Evolutionary conservation across 2,888 invertebrate genomes (phyloP).

Genomic region (Hydrotaea cyrtoneurina): DNA sequence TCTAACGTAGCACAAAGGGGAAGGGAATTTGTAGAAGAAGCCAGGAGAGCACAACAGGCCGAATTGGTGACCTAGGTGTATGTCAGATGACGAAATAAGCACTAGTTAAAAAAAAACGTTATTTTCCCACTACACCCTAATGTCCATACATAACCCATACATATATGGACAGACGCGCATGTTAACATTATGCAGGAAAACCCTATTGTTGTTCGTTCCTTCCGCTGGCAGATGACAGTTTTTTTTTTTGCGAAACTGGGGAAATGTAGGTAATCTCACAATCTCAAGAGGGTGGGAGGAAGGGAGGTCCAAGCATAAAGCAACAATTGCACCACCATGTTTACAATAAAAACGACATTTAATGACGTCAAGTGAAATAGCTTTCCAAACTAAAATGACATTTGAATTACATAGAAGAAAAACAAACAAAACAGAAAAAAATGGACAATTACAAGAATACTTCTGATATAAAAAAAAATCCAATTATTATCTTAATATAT

Average conservation of each 20-base stretch:
- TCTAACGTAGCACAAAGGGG: no score
- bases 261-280: slow-evolving; percentile 22
- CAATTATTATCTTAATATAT: slow-evolving; percentile 1
- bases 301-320: neutral
- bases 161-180: neutral
- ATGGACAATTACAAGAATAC: slow-evolving; percentile 11
- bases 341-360: slow-evolving; percentile 16
- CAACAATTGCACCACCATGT: neutral
- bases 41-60: no score
- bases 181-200: neutral
- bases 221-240: slow-evolving; percentile 8
- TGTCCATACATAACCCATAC: neutral
- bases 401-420: neutral
- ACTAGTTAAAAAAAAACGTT: no score
- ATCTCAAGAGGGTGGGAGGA: neutral
- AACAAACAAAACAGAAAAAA: neutral
- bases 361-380: slow-evolving; percentile 37
- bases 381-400: slow-evolving; percentile 22
- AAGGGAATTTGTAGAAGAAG: no score
- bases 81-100: no score
- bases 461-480: neutral
- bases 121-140: neutral
- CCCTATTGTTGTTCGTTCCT: neutral
- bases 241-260: neutral
- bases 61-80: no score